Evolutionary conservation across 2,113 vertebrate species (phyloP).

Genomic region (Oreochromis tanganicae): DNA sequence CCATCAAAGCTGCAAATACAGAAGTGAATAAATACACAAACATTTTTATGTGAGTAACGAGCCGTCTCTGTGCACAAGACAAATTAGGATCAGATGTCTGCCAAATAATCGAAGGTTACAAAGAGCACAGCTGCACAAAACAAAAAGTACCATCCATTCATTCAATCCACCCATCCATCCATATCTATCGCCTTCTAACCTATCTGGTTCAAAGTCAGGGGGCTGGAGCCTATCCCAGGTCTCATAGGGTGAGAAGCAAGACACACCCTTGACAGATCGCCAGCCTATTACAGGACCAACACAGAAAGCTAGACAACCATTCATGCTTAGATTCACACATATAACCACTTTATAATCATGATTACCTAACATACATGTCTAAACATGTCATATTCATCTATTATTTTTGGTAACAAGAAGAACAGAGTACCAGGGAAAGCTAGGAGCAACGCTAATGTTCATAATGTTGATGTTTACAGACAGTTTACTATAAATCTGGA

Average conservation of each 20-base stretch:
- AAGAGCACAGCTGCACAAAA: background rate
- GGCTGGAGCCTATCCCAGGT: accelerated
- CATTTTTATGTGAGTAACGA: background rate
- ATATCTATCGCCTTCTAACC: background rate
- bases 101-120: background rate
- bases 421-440: background rate
- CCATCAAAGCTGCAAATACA: background rate
- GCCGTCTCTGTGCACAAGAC: background rate
- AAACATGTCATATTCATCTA: background rate
- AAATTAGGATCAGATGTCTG: background rate
- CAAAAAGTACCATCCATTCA: background rate
- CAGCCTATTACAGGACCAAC: background rate
- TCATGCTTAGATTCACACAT: background rate
- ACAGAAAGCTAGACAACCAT: background rate
- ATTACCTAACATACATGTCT: background rate
- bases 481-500: background rate
- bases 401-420: background rate
- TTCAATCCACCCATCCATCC: background rate
- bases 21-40: background rate
- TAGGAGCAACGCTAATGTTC: background rate
- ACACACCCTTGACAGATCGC: background rate
- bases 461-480: background rate
- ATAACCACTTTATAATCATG: background rate
- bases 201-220: background rate
- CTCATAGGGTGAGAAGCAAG: background rate